phyloP scores from a whole-genome alignment of 2,113 vertebrate species.

The Progne subis region DNA sequence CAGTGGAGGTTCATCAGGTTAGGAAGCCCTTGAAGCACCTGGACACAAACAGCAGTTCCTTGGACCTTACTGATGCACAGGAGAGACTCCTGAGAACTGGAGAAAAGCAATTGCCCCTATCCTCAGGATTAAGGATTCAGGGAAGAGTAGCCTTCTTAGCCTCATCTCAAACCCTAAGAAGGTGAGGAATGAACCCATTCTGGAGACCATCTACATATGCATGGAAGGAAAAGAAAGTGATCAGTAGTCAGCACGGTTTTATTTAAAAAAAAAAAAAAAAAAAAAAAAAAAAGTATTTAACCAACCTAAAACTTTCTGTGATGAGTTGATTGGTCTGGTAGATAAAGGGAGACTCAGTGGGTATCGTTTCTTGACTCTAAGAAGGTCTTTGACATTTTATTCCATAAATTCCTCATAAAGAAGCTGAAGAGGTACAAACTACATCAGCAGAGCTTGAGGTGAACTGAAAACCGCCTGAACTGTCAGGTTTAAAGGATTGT shows the following conservation, averaged over 20 bases:
- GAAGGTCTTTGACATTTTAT: background rate
- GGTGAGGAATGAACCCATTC: background rate
- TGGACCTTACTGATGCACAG: background rate
- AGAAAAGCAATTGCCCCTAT: background rate
- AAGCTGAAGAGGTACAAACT: background rate
- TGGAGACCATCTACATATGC: background rate
- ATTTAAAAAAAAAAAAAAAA: no score
- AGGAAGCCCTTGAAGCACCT: background rate
- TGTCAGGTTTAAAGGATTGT: background rate
- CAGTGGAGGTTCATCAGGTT: background rate
- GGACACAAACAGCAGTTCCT: background rate
- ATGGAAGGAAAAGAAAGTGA: background rate
- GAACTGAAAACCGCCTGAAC: background rate
- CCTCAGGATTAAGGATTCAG: background rate
- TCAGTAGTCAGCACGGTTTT: background rate
- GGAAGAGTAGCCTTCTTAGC: background rate
- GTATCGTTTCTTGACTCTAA: background rate
- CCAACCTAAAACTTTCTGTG: background rate
- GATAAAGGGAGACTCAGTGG: background rate
- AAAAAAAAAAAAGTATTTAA: no score
- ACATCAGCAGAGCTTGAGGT: background rate
- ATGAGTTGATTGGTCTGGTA: background rate
- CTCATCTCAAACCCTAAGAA: background rate
- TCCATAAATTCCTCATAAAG: background rate
- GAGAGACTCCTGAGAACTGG: background rate